These are phyloP conservation scores for Anaspis maculata DNA, from an alignment of 2,888 invertebrate genomes.

Conservation along the genomic window DNA sequence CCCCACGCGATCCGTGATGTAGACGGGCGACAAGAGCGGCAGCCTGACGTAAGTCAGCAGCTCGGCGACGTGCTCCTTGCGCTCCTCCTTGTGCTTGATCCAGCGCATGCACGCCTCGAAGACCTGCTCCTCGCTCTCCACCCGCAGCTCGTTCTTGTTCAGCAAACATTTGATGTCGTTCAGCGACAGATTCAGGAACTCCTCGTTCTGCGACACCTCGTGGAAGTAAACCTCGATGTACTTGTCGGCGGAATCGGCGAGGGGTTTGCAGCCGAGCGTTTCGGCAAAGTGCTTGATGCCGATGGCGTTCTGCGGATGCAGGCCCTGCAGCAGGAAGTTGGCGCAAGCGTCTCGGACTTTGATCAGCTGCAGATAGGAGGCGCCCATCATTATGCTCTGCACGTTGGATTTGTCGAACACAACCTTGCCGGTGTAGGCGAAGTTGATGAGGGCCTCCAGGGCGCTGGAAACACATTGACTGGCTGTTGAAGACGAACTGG, in stretches of 20 bases:
- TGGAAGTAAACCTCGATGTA: slow-evolving; percentile 74
- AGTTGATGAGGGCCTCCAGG: slow-evolving; percentile 73
- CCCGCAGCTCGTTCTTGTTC: slow-evolving; percentile 67
- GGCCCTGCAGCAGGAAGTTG: slow-evolving; percentile 67
- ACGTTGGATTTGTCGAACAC: slow-evolving; percentile 72
- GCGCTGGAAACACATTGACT: slow-evolving; percentile 57
- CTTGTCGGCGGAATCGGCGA: slow-evolving; percentile 68
- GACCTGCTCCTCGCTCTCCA: slow-evolving; percentile 70
- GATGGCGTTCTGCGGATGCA: slow-evolving; percentile 72
- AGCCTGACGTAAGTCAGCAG: slow-evolving; percentile 68
- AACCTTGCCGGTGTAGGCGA: slow-evolving; percentile 74
- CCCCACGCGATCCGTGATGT: slow-evolving; percentile 71
- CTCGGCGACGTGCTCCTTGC: slow-evolving; percentile 56
- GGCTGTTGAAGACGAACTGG: no score
- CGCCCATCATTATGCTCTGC: slow-evolving; percentile 76
- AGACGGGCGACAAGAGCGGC: slow-evolving; percentile 73
- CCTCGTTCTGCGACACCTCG: slow-evolving; percentile 66
- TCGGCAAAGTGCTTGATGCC: slow-evolving; percentile 75
- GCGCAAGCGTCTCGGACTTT: slow-evolving; percentile 79
- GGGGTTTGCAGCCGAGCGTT: slow-evolving; percentile 59
- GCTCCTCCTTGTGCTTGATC: slow-evolving; percentile 58
- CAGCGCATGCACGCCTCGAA: slow-evolving; percentile 79
- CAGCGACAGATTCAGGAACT: slow-evolving; percentile 58
- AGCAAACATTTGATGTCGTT: slow-evolving; percentile 61
- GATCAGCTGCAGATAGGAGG: slow-evolving; percentile 71